Evolutionary conservation across 2,797 vertebrate species (phyloP).

Genomic region (Clarias fuscus): DNA sequence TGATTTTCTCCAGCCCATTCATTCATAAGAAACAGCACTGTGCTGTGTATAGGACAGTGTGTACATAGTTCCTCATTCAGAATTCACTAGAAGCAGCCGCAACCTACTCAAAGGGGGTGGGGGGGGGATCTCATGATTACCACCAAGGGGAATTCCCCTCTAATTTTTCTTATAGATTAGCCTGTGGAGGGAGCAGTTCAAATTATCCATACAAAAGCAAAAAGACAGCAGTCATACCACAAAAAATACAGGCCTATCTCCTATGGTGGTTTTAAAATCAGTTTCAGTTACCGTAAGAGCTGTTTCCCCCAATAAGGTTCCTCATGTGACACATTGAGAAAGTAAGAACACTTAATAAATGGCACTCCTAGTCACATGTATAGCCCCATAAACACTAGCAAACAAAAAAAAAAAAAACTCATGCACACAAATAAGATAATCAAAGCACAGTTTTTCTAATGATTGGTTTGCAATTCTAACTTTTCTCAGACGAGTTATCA

Average conservation of each 20-base stretch:
- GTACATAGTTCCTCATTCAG: constrained; percentile 56
- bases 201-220: constrained; percentile 6
- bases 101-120: constrained; percentile 52
- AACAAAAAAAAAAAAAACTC: background rate
- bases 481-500: constrained; percentile 56
- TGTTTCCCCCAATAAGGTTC: constrained; percentile 23
- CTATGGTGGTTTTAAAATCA: constrained; percentile 1
- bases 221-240: background rate
- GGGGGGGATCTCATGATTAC: constrained; percentile 52
- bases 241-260: constrained; percentile 13
- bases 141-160: constrained; percentile 39
- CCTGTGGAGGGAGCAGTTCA: background rate
- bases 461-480: background rate
- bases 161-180: background rate
- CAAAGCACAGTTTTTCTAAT: background rate
- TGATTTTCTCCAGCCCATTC: constrained; percentile 68
- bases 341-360: constrained; percentile 48
- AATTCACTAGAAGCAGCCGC: constrained; percentile 41
- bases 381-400: constrained; percentile 1
- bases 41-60: constrained; percentile 61
- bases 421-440: background rate
- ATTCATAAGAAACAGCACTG: constrained; percentile 69
- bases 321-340: constrained; percentile 51
- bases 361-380: constrained; percentile 29
- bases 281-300: constrained; percentile 37